phyloP scores from a whole-genome alignment of 2,888 invertebrate genomes.

The Colletes collaris region DNA sequence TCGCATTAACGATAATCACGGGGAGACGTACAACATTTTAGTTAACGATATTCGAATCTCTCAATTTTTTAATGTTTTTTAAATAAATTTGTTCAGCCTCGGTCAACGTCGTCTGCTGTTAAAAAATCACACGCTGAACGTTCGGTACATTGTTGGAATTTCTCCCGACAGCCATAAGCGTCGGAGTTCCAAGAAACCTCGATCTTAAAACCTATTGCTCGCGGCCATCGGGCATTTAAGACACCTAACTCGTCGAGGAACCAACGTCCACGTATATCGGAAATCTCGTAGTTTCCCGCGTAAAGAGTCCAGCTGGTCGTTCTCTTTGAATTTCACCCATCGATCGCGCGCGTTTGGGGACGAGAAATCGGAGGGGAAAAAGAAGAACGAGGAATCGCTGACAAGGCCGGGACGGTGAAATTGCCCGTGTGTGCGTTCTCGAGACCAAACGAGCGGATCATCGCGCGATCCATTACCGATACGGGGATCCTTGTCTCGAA shows the following conservation, averaged over 20 bases:
- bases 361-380: conserved; percentile 24
- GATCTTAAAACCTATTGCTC: neutral
- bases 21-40: neutral
- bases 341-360: conserved; percentile 11
- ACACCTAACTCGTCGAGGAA: no score
- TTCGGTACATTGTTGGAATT: no score
- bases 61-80: no score
- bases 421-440: conserved; percentile 49
- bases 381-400: conserved; percentile 60
- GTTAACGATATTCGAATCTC: no score
- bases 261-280: no score
- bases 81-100: no score
- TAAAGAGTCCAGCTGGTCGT: conserved; percentile 76
- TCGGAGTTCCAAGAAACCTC: conserved; percentile 12
- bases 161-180: neutral
- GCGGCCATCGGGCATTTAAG: neutral
- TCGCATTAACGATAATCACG: no score
- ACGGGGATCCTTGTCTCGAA: conserved; percentile 34
- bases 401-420: conserved; percentile 74
- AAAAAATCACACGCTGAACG: no score
- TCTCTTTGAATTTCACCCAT: conserved; percentile 70
- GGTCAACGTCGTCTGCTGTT: no score
- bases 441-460: conserved; percentile 30
- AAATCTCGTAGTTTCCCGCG: conserved; percentile 54
- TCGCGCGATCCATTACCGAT: conserved; percentile 54